These are phyloP conservation scores for Mesocricetus auratus DNA, from an alignment of 2,113 vertebrate species.

Conservation along the genomic window DNA sequence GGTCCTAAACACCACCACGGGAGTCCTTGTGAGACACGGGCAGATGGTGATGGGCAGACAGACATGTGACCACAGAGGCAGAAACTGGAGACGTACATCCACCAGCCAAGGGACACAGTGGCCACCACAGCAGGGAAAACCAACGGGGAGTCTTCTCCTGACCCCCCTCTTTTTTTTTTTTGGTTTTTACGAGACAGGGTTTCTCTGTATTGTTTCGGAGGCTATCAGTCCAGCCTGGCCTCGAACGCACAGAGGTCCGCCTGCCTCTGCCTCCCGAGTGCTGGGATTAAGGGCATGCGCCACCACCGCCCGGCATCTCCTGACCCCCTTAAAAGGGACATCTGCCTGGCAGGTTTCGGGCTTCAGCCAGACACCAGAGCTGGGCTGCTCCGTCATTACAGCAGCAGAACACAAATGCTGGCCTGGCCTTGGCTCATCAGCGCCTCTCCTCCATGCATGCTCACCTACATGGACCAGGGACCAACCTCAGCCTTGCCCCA, in stretches of 20 bases:
- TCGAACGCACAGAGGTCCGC: too few relatives aligned
- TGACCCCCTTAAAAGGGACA: accelerated
- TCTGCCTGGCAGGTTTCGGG: background rate
- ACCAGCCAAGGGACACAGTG: background rate
- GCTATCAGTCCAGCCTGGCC: too few relatives aligned
- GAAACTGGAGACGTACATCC: background rate
- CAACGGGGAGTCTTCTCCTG: background rate
- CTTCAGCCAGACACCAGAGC: background rate
- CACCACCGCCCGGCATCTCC: too few relatives aligned
- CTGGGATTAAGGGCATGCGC: too few relatives aligned
- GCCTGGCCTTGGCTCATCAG: background rate
- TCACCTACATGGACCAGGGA: background rate
- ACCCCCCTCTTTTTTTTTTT: too few relatives aligned
- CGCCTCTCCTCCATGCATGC: background rate
- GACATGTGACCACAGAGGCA: accelerated
- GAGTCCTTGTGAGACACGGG: background rate
- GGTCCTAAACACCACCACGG: too few relatives aligned
- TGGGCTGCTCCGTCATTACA: background rate
- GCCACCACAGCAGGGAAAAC: background rate
- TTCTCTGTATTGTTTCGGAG: too few relatives aligned
- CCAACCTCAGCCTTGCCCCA: background rate
- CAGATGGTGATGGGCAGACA: background rate
- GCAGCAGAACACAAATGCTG: background rate
- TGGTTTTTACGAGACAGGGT: too few relatives aligned
- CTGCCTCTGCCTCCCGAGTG: too few relatives aligned